Evolutionary conservation across 2,113 vertebrate species (phyloP), one percentile per base, ranked within the genome.

Genomic region (Hippocampus comes): DNA sequence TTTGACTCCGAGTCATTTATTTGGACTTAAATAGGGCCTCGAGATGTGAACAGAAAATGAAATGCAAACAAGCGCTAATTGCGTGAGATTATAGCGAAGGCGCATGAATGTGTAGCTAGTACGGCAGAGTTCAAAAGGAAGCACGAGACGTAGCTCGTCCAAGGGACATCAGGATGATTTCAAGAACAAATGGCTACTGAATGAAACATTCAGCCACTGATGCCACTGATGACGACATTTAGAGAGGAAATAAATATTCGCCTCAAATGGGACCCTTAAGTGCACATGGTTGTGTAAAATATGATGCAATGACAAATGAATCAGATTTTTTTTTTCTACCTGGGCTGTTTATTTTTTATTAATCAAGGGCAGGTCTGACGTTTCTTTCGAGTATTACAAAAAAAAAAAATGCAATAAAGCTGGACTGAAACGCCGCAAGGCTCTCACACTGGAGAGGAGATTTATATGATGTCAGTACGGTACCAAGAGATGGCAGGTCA

Each of bases 311-410:
- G 78, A 84, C 74, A 80, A 87, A 83, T 75, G 78, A 86, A 71
- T 87, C 78, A 74, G 76, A 75, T 38, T 38, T 38, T 38, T 67
- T 63, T 69, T 78, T 69, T 70, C 60, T 74, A 15, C 11, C 34
- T 30, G 63, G 30, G 6, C 80, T 79, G 85, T 89, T 89, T 87
- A 88, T 90, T 90, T 56, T 89, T 78, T 79, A 81, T 78, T 82
- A 89, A 88, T 88, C 86, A 86, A 82, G 73, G 76, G 6, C 10
- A 14, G 63, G 68, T 68, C 38, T 68, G 72, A 68, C 72, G 78
- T 51, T 51, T 51, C 38, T 81, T 59, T 72, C 6, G 63, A 77
- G 71, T 61, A 67, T 25, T 8, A 17, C 8, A 27, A 18, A 75
- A 85, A 72, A 60, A 85, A 70, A 83, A 67, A 70, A 77, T 77